Conservation (phyloP, 2,113 vertebrate genomes). For the Loxodonta africana region DNA sequence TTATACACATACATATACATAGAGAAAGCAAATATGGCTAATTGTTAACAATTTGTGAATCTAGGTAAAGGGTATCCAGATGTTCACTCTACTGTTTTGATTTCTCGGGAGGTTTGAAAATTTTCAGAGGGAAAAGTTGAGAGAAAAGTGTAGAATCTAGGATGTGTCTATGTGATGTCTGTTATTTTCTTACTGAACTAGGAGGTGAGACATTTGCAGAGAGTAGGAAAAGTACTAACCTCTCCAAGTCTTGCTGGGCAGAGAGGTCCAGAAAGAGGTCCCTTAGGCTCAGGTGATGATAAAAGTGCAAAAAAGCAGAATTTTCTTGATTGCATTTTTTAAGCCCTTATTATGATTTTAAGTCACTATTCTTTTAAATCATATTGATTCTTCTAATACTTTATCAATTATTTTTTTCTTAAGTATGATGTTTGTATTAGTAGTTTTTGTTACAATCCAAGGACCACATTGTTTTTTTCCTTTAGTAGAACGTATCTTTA, state of each 20-base stretch:
- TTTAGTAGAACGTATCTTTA: neutral
- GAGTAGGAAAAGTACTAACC: neutral
- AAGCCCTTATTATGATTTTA: constrained; percentile 6
- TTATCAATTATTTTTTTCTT: constrained; percentile 43
- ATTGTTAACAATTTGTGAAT: neutral
- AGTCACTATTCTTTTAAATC: constrained; percentile 44
- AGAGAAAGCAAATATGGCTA: neutral
- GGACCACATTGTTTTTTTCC: neutral
- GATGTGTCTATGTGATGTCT: neutral
- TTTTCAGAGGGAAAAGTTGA: constrained; percentile 12
- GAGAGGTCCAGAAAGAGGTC: neutral
- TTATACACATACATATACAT: neutral
- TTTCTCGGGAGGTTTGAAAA: constrained; percentile 29
- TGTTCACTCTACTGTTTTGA: neutral
- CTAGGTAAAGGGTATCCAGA: neutral
- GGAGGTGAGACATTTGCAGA: neutral
- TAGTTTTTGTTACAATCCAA: constrained; percentile 14
- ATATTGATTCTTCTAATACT: constrained; percentile 25
- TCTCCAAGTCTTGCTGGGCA: neutral
- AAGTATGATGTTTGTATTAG: neutral
- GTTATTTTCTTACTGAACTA: neutral
- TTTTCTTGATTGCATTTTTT: neutral
- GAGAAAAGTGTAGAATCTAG: neutral
- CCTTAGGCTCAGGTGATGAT: neutral
- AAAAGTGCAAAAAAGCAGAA: neutral